A percentile compares a stretch with the other conserved stretches of the same genome.
Conservation (phyloP, 2,113 vertebrate genomes). For the Regulus satrapa region DNA sequence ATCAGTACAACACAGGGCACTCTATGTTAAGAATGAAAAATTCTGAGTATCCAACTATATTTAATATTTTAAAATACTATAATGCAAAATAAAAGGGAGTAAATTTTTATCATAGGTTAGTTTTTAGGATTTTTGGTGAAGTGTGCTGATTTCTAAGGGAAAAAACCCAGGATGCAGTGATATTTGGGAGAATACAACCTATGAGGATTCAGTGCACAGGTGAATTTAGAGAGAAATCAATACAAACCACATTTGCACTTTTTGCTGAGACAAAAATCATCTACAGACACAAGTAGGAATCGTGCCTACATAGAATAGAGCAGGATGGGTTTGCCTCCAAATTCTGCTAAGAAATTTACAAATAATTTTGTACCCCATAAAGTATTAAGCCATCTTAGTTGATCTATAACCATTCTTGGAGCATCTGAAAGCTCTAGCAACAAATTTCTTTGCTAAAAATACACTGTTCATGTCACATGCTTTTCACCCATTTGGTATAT, state of each 20-base stretch:
- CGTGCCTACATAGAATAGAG: neutral
- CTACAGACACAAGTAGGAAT: neutral
- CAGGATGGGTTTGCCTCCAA: neutral
- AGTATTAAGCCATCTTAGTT: constrained; percentile 28
- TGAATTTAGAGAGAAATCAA: constrained; percentile 1
- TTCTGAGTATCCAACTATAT: constrained; percentile 24
- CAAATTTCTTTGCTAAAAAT: constrained; percentile 14
- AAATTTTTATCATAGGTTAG: constrained; percentile 41
- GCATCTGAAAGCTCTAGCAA: constrained; percentile 26
- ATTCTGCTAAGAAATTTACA: constrained; percentile 30
- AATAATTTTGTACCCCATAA: constrained; percentile 41
- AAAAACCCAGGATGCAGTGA: neutral
- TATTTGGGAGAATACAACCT: constrained; percentile 10
- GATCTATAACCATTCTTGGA: neutral
- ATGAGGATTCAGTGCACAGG: neutral
- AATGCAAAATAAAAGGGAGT: constrained; percentile 40
- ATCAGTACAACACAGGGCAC: constrained; percentile 9
- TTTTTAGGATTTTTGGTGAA: constrained; percentile 3
- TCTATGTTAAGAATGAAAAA: constrained; percentile 10
- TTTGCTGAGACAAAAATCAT: neutral
- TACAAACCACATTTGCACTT: neutral
- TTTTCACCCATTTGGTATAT: constrained; percentile 58
- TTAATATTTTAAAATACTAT: constrained; percentile 52
- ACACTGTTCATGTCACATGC: neutral
- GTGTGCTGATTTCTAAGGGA: constrained; percentile 17